Evolutionary conservation across 2,113 vertebrate genomes (phyloP).

Genomic region (Corvus hawaiiensis): DNA sequence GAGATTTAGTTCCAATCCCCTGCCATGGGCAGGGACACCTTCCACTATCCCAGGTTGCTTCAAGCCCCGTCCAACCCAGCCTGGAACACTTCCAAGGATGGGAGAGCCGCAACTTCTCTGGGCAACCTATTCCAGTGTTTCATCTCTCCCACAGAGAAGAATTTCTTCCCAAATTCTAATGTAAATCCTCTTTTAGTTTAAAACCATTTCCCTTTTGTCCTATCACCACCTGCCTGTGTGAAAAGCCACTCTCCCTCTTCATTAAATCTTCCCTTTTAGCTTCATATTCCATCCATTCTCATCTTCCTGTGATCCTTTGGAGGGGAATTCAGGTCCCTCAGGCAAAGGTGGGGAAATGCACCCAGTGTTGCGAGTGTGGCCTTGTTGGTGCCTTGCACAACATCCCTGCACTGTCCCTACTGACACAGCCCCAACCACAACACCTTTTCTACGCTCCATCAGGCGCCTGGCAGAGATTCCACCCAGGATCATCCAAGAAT

Average conservation of each 20-base stretch:
- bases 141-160: not conserved
- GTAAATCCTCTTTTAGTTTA: not conserved
- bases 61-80: not conserved
- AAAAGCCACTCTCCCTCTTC: not conserved
- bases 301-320: rapidly evolving
- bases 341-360: not conserved
- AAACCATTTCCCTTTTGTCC: not conserved
- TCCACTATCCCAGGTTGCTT: not conserved
- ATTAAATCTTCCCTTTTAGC: not conserved
- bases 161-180: not conserved
- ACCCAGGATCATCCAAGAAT: not conserved
- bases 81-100: not conserved
- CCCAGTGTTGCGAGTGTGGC: rapidly evolving
- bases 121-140: too few relatives aligned
- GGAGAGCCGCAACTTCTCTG: not conserved
- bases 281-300: not conserved
- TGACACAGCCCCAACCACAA: not conserved
- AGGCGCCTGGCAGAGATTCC: not conserved
- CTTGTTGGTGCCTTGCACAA: not conserved
- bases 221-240: too few relatives aligned
- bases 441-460: not conserved
- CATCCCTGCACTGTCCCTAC: not conserved
- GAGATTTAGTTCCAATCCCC: too few relatives aligned
- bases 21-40: not conserved
- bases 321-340: not conserved